Evolutionary conservation across 2,888 invertebrate genomes (phyloP).

Genomic region (Hirudinaria manillensis): DNA sequence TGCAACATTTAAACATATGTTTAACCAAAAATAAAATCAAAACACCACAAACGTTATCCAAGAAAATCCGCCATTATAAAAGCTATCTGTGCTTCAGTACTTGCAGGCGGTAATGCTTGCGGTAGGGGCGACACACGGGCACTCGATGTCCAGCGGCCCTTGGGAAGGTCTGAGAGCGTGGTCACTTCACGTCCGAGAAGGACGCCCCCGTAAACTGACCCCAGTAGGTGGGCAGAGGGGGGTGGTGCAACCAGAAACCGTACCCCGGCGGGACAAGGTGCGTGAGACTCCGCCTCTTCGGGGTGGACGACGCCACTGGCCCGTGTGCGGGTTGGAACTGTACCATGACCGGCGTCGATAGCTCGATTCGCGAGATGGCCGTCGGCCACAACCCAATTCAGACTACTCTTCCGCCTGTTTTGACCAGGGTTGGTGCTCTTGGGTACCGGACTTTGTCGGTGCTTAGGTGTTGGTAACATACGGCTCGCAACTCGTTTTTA

Average conservation of each 20-base stretch:
- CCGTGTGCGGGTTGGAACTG: conserved; percentile 6
- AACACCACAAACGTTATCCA: too few species aligned
- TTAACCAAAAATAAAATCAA: too few species aligned
- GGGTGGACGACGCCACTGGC: neutral
- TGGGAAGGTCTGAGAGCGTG: conserved; percentile 14
- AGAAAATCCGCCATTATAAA: too few species aligned
- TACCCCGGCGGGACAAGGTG: neutral
- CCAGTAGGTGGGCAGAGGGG: neutral
- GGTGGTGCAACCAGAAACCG: conserved; percentile 12
- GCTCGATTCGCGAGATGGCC: neutral
- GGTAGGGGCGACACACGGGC: neutral
- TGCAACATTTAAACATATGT: too few species aligned
- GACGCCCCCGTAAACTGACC: neutral
- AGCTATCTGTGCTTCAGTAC: too few species aligned
- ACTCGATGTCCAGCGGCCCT: neutral
- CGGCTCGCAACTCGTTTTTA: too few species aligned
- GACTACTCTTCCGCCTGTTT: conserved; percentile 8
- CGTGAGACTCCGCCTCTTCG: neutral
- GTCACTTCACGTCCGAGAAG: neutral
- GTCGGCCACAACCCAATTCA: neutral
- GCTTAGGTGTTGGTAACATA: too few species aligned
- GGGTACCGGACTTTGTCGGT: too few species aligned
- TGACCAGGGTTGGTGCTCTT: neutral
- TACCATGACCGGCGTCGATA: conserved; percentile 2
- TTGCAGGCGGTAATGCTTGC: neutral